Evolutionary conservation across 1,140 invertebrate species (phyloP).

Genomic region (Drosophila willistoni): DNA sequence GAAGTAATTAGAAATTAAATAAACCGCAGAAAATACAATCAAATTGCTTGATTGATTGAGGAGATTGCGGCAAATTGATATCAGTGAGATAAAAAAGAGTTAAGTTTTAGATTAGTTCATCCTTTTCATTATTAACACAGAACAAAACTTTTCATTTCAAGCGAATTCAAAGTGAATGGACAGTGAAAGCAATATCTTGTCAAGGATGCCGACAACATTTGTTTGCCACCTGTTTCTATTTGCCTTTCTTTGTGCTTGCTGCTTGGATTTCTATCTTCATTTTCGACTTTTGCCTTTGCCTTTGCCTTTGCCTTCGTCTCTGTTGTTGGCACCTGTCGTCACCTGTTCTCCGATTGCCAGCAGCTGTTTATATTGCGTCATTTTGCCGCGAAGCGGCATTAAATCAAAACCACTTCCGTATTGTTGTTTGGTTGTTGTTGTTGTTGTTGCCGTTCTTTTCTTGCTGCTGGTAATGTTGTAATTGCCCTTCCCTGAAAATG

Average conservation of each 20-base stretch:
- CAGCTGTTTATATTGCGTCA: conserved; percentile 73
- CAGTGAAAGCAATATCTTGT: conserved; percentile 13
- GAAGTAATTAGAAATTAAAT: conserved; percentile 74
- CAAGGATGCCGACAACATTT: conserved; percentile 40
- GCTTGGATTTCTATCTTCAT: conserved; percentile 24
- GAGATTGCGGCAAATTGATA: not conserved
- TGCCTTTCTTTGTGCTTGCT: conserved; percentile 22
- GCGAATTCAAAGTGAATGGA: not conserved
- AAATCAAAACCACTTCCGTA: conserved; percentile 79
- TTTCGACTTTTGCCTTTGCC: conserved; percentile 1
- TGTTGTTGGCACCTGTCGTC: conserved; percentile 60
- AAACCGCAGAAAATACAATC: conserved; percentile 38
- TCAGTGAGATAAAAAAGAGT: not conserved
- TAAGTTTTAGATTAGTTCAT: not conserved
- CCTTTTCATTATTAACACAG: not conserved
- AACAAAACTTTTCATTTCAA: not conserved
- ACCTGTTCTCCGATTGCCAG: conserved; percentile 55
- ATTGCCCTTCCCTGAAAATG: conserved; percentile 40
- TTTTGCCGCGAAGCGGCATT: conserved; percentile 60
- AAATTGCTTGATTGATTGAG: conserved; percentile 42
- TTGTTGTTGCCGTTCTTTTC: not conserved
- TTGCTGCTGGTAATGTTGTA: conserved; percentile 14
- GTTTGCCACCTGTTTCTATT: conserved; percentile 44
- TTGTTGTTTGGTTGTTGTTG: conserved; percentile 17
- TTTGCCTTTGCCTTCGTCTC: conserved; percentile 4